Conservation (phyloP, 2,113 vertebrate genomes). For the Morone saxatilis region DNA sequence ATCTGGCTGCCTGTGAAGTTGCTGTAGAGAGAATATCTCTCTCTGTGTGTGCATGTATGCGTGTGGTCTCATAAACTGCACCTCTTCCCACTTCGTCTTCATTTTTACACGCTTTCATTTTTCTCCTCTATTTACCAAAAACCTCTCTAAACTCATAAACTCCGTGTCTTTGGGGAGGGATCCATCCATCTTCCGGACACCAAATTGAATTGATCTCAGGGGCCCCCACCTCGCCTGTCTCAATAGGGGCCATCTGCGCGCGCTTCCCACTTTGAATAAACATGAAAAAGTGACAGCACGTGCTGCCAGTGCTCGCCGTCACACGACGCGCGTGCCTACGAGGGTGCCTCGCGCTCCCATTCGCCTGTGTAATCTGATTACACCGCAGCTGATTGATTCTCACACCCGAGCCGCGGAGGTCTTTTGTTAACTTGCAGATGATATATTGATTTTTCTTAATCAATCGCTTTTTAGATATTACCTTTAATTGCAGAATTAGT, state of each 20-base stretch:
- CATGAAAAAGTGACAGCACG: constrained; percentile 67
- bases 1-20: constrained; percentile 51
- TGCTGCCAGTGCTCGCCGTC: constrained; percentile 48
- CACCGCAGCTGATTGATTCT: constrained; percentile 67
- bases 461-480: background rate
- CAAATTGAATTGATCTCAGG: constrained; percentile 80
- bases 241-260: constrained; percentile 82
- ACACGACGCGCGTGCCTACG: constrained; percentile 55
- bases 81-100: constrained; percentile 79
- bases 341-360: constrained; percentile 29
- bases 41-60: constrained; percentile 32
- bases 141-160: constrained; percentile 78
- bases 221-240: constrained; percentile 61
- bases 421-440: constrained; percentile 26
- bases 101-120: constrained; percentile 78
- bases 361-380: constrained; percentile 72
- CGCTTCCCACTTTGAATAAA: constrained; percentile 69
- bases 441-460: constrained; percentile 25
- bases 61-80: constrained; percentile 73
- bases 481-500: background rate
- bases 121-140: constrained; percentile 75
- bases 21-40: background rate
- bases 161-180: constrained; percentile 76
- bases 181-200: constrained; percentile 84
- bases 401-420: background rate